These are phyloP conservation scores for Chiridota heheva DNA, from an alignment of 35 echinoderm and acorn worm species.

Conservation along the genomic window DNA sequence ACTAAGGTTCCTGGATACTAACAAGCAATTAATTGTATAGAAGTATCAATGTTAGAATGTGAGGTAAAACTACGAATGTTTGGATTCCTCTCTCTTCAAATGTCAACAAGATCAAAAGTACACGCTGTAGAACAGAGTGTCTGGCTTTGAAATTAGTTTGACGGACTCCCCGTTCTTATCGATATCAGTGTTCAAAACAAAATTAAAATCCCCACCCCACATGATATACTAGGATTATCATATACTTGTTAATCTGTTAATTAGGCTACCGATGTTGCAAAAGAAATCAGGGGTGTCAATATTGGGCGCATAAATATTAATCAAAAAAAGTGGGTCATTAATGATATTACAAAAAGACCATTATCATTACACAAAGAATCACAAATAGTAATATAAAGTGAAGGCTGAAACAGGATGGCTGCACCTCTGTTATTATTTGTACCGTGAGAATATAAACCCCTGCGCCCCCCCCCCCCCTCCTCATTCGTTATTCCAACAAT, in stretches of 20 bases:
- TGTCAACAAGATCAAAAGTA: constrained; percentile 2
- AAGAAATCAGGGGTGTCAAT: background rate
- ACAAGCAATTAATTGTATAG: background rate
- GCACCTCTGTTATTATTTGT: background rate
- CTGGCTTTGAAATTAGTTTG: background rate
- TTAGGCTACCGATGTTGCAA: background rate
- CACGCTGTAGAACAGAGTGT: background rate
- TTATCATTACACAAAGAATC: background rate
- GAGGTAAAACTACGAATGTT: background rate
- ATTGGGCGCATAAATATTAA: background rate
- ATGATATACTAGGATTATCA: background rate
- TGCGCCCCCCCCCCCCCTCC: background rate
- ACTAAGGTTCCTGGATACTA: background rate
- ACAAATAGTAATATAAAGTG: background rate
- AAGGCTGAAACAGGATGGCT: background rate
- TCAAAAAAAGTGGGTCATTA: background rate
- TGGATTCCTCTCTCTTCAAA: constrained; percentile 2
- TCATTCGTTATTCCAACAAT: no score
- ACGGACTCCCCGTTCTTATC: background rate
- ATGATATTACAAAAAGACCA: background rate
- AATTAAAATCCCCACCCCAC: background rate
- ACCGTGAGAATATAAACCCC: background rate
- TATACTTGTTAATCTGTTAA: background rate
- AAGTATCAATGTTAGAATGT: background rate
- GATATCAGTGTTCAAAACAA: constrained; percentile 10